Evolutionary conservation across 2,113 vertebrate genomes (phyloP).

Genomic region (Equus quagga): DNA sequence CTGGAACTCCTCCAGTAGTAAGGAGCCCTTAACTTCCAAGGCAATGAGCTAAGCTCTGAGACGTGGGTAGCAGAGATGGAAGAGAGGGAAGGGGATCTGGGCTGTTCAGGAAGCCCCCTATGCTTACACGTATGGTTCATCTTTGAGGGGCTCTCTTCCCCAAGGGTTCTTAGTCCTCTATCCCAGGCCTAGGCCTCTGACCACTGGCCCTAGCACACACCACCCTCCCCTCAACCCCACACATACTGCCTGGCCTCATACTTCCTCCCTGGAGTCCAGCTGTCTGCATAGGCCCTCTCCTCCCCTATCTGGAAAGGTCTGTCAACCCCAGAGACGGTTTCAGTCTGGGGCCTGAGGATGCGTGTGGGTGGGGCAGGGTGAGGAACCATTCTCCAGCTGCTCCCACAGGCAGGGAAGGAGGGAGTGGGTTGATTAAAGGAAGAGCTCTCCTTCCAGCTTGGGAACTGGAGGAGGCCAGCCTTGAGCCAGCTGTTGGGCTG

Average conservation of each 20-base stretch:
- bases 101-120: not conserved
- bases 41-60: not conserved
- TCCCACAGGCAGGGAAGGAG: not conserved
- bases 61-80: not conserved
- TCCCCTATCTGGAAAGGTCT: conserved; percentile 43
- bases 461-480: conserved; percentile 62
- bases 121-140: not conserved
- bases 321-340: conserved; percentile 50
- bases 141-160: not conserved
- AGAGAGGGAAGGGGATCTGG: not conserved
- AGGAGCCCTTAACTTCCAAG: not conserved
- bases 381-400: not conserved
- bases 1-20: not conserved
- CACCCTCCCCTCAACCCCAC: no score
- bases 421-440: not conserved
- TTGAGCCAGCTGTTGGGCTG: conserved; percentile 70
- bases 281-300: not conserved
- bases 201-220: not conserved
- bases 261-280: not conserved
- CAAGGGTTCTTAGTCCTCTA: not conserved
- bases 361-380: not conserved
- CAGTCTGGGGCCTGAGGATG: conserved; percentile 25
- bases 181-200: not conserved
- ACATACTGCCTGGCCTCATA: not conserved
- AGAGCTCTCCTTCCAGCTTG: conserved; percentile 44